Base-by-base conservation (phyloP, 2,888 invertebrate genomes). In the Hermaeophaga mercurialis region DNA sequence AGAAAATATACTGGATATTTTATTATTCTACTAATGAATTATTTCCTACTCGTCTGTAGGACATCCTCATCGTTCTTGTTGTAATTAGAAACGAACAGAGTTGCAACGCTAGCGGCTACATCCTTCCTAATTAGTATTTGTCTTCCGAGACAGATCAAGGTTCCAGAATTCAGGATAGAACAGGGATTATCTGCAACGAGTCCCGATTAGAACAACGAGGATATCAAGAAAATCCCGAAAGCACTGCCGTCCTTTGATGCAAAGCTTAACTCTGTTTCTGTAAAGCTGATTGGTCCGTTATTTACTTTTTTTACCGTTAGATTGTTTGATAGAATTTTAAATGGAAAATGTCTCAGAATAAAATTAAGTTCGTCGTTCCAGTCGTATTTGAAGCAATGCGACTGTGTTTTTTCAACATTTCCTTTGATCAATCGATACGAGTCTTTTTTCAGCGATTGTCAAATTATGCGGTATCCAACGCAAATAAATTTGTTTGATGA, bases 141-240 rank as follows among this genome's bases (percentile, higher is more conserved):
- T 39, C 39, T 39, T 22, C 19, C 19, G 18, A 41, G 41, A 33
- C 50, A 15, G 15, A 50, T 12, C 28, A 41, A 50, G 41, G 41
- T 39, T 26, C 15, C 31, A 31, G 41, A 19, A 50, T 50, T 41
- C 50, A 19, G 41, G 41, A 50, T 41, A 7, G 19, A 39, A 41
- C 39, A 22, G 41, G 41, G 50, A 50, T 50, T 50, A 41, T 3
- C 11, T 11, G 18, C 22, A 50, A 14, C 19, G 28, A 34, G 41
- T 50, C 41, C 19, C 17, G 50, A 50, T 50, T 50, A 50, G 39
- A 31, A 31, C 24, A 6, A 24, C 28, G 28, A 31, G 49, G 49
- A 28, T 31, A 49, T 38, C 26, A 31, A 39, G 49, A 17, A 39
- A 28, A 12, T 14, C 12, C 19, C 39, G 19, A 15, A 39, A 39